Conservation (phyloP, 2,797 vertebrate genomes). For the Diceros bicornis region DNA sequence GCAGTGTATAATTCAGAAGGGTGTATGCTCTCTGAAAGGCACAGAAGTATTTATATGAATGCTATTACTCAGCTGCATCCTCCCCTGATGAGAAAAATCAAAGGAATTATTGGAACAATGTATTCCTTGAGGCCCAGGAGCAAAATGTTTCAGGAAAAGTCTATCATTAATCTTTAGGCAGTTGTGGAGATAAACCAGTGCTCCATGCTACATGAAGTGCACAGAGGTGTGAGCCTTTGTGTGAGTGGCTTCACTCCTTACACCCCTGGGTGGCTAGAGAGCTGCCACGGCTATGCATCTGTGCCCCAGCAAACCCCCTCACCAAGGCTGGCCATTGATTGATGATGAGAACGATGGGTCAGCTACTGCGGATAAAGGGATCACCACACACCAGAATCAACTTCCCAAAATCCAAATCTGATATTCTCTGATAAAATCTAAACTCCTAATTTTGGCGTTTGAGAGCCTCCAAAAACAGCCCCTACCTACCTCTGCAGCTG, state of each 20-base stretch:
- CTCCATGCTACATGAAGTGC: not conserved
- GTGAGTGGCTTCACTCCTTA: not conserved
- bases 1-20: conserved; percentile 84
- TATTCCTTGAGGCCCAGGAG: conserved; percentile 81
- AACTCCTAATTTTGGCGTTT: not conserved
- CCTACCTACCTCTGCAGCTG: not conserved
- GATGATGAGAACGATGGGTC: not conserved
- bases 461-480: not conserved
- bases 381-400: not conserved
- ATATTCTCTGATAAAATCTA: not conserved
- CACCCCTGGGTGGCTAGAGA: not conserved
- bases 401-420: not conserved
- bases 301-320: not conserved
- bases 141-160: conserved; percentile 75
- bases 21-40: conserved; percentile 86
- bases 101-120: conserved; percentile 88
- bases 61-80: conserved; percentile 78
- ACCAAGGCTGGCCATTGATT: not conserved
- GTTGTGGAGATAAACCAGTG: conserved; percentile 78
- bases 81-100: conserved; percentile 88
- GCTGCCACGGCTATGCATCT: not conserved
- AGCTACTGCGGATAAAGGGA: not conserved
- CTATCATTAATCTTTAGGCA: conserved; percentile 87
- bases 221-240: conserved; percentile 6
- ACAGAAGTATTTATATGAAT: conserved; percentile 81